Evolutionary conservation across 2,888 invertebrate genomes (phyloP).

Genomic region (Petrolisthes manimaculis): DNA sequence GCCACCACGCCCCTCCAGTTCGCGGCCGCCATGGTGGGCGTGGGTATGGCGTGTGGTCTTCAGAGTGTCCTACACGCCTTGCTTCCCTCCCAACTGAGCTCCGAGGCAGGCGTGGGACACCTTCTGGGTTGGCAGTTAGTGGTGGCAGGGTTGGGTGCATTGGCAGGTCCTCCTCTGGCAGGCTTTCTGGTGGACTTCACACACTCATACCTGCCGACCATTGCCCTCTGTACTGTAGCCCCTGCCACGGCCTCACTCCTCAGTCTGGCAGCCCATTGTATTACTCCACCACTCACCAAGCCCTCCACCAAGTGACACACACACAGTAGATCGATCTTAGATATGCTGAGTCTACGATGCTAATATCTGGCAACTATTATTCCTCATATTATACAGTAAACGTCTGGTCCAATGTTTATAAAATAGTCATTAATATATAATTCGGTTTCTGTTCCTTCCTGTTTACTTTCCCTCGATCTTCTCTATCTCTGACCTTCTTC

Average conservation of each 20-base stretch:
- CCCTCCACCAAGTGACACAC: too few species aligned
- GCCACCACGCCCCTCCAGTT: conserved; percentile 50
- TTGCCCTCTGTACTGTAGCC: conserved; percentile 34
- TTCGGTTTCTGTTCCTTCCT: too few species aligned
- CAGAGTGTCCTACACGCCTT: conserved; percentile 67
- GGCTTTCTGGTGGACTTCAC: conserved; percentile 60
- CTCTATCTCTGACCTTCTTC: too few species aligned
- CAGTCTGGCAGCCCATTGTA: conserved; percentile 35
- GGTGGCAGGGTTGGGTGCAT: conserved; percentile 66
- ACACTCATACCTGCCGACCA: conserved; percentile 28
- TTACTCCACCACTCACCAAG: background rate
- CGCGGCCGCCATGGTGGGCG: conserved; percentile 58
- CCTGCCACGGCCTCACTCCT: conserved; percentile 39
- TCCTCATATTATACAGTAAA: too few species aligned
- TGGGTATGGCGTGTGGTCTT: conserved; percentile 66
- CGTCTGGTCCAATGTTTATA: too few species aligned
- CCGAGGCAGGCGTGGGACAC: conserved; percentile 58
- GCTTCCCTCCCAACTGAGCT: conserved; percentile 65
- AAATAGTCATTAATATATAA: too few species aligned
- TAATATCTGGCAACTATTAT: too few species aligned
- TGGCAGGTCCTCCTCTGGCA: conserved; percentile 67
- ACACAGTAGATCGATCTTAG: too few species aligned
- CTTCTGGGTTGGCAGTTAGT: conserved; percentile 67
- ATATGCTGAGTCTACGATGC: too few species aligned
- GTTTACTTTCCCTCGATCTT: too few species aligned